Percentiles rank a stretch among this genome's conserved stretches.
These are phyloP conservation scores for Sphenodon punctatus DNA, from an alignment of 2,797 vertebrate genomes.

Conservation along the genomic window DNA sequence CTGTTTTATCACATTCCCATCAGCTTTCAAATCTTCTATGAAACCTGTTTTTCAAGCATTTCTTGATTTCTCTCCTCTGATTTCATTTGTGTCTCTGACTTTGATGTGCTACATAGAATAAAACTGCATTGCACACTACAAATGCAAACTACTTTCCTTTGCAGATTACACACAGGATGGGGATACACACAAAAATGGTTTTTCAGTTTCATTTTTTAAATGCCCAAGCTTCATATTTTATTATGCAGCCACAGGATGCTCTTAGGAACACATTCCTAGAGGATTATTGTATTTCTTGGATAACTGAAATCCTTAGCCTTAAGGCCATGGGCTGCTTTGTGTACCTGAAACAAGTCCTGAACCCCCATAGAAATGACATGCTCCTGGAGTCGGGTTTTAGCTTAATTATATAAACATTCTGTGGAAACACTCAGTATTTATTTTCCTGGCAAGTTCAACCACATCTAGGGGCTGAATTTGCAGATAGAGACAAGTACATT, in stretches of 20 bases:
- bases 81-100: not conserved
- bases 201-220: not conserved
- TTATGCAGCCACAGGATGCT: not conserved
- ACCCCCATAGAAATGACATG: slow-evolving; percentile 31
- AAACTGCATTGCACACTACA: not conserved
- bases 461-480: slow-evolving; percentile 52
- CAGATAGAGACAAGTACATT: slow-evolving; percentile 63
- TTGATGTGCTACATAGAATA: no score
- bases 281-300: not conserved
- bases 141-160: not conserved
- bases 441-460: slow-evolving; percentile 30
- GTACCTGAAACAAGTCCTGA: not conserved
- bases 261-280: not conserved
- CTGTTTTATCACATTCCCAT: not conserved
- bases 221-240: not conserved
- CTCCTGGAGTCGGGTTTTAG: slow-evolving; percentile 48
- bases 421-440: slow-evolving; percentile 24
- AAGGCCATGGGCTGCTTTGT: not conserved
- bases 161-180: not conserved
- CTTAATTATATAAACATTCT: slow-evolving; percentile 64
- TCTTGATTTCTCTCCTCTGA: not conserved
- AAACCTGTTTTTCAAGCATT: not conserved
- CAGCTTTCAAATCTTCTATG: not conserved
- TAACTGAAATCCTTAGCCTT: not conserved
- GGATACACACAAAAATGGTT: not conserved